These are phyloP conservation scores for Sylvia atricapilla DNA, from an alignment of 2,113 vertebrate species.

Conservation along the genomic window DNA sequence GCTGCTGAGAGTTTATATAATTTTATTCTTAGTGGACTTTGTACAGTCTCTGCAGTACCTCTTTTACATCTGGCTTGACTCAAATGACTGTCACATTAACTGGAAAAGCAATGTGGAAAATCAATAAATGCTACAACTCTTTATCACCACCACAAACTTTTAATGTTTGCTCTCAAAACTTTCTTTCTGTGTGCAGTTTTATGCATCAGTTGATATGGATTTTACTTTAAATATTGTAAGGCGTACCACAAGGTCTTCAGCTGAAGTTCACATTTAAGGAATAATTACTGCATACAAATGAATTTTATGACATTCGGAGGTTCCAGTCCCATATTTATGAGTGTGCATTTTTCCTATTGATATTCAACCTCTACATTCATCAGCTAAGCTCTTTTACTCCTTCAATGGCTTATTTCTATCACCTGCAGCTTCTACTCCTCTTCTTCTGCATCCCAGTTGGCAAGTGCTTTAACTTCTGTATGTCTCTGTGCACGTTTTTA, in stretches of 20 bases:
- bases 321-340: not conserved
- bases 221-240: constrained; percentile 9
- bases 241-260: not conserved
- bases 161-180: constrained; percentile 20
- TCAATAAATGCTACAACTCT: not conserved
- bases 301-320: not conserved
- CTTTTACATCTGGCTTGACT: not conserved
- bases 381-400: not conserved
- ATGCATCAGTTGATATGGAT: not conserved
- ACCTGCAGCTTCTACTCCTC: not conserved
- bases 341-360: not conserved
- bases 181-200: not conserved
- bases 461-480: not conserved
- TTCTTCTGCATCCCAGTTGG: not conserved
- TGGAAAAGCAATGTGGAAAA: constrained; percentile 2
- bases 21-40: not conserved
- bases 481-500: not conserved
- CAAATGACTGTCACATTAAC: constrained; percentile 8
- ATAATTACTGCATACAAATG: not conserved
- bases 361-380: not conserved
- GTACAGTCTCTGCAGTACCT: not conserved
- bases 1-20: not conserved
- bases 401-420: not conserved
- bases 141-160: constrained; percentile 9
- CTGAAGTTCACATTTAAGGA: not conserved